Evolutionary conservation across 2,888 invertebrate species (phyloP).

Genomic region (Conistra vaccinii): DNA sequence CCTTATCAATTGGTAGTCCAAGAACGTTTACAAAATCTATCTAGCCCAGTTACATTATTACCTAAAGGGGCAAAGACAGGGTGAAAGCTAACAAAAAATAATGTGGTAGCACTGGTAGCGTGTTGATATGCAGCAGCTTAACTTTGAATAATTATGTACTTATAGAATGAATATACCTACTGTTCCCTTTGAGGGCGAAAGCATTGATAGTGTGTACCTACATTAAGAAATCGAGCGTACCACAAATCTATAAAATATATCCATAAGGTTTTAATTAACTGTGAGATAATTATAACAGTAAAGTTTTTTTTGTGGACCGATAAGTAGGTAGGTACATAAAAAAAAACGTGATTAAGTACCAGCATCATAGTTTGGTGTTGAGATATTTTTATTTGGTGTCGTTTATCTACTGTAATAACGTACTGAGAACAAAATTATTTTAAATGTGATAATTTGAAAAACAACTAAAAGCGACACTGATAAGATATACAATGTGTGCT

Average conservation of each 20-base stretch:
- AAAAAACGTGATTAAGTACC: conserved; percentile 6
- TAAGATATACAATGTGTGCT: conserved; percentile 66
- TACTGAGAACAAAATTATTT: conserved; percentile 65
- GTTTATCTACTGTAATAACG: conserved; percentile 47
- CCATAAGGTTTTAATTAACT: conserved; percentile 13
- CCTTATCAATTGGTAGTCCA: conserved; percentile 4
- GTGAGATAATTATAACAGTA: conserved; percentile 6
- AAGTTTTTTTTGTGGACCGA: not conserved
- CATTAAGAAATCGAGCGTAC: conserved; percentile 5
- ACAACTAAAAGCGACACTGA: conserved; percentile 70
- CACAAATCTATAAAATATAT: conserved; percentile 2
- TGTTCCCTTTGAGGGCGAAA: conserved; percentile 5
- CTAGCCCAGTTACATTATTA: not conserved
- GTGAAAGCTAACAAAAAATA: conserved; percentile 27
- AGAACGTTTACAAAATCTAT: not conserved
- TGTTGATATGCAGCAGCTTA: conserved; percentile 20
- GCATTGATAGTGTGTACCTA: conserved; percentile 14
- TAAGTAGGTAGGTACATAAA: not conserved
- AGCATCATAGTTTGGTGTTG: conserved; percentile 17
- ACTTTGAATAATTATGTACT: not conserved
- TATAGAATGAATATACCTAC: not conserved
- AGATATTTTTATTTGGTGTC: conserved; percentile 39
- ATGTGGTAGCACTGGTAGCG: conserved; percentile 34
- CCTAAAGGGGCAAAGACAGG: not conserved
- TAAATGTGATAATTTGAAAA: conserved; percentile 62